Conservation (phyloP, 2,113 vertebrate species). For the Drymodes brunneopygia region DNA sequence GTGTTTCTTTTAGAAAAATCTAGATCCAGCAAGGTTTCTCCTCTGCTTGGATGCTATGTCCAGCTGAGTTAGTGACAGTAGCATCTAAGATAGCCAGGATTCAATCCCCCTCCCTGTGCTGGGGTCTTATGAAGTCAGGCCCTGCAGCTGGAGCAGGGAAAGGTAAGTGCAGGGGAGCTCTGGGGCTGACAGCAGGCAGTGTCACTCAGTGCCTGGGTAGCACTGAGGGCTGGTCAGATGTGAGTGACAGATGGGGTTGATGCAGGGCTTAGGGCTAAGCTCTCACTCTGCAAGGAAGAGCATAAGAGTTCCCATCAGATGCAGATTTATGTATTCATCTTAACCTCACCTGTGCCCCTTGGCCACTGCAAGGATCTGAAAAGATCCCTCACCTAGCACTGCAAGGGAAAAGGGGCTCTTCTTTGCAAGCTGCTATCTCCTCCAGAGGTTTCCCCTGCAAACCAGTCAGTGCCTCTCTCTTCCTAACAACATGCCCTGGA, state of each 20-base stretch:
- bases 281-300: not conserved
- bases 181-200: not conserved
- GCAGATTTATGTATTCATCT: not conserved
- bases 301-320: not conserved
- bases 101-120: fast-evolving
- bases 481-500: fast-evolving
- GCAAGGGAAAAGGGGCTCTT: not conserved
- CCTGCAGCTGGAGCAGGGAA: not conserved
- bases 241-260: not conserved
- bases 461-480: not conserved
- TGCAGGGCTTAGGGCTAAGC: not conserved
- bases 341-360: fast-evolving
- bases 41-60: not conserved
- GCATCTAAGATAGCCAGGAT: not conserved
- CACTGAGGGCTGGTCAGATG: not conserved
- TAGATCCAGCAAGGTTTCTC: not conserved
- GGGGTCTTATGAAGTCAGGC: not conserved
- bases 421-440: not conserved
- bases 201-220: not conserved
- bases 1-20: not conserved
- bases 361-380: not conserved
- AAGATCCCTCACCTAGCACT: not conserved
- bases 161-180: not conserved
- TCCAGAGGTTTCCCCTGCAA: not conserved
- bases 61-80: fast-evolving